A percentile compares a stretch with the other conserved stretches of the same genome.
Evolutionary conservation across 2,113 vertebrate genomes (phyloP).

Genomic region (Malurus melanocephalus): DNA sequence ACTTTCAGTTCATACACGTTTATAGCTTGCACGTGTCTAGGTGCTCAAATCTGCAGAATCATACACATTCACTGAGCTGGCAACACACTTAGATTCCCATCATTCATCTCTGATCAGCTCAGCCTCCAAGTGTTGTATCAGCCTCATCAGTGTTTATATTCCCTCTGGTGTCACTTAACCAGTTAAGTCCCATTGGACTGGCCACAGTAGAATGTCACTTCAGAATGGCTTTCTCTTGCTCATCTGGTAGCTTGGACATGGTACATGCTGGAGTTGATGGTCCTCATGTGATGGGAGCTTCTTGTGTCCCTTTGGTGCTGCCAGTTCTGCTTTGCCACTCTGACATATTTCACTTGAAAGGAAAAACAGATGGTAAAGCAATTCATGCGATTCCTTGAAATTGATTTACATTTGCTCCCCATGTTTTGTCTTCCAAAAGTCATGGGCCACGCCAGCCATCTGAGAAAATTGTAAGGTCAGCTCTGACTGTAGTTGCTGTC

Average conservation of each 20-base stretch:
- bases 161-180: neutral
- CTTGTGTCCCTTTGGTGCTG: neutral
- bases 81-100: neutral
- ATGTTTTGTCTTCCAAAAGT: neutral
- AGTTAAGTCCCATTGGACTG: accelerated
- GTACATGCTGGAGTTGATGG: neutral
- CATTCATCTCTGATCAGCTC: neutral
- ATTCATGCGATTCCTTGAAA: neutral
- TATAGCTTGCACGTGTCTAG: neutral
- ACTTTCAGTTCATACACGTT: neutral
- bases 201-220: neutral
- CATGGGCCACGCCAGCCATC: neutral
- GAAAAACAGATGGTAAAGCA: neutral
- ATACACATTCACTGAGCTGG: neutral
- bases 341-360: neutral
- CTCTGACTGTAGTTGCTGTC: neutral
- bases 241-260: neutral
- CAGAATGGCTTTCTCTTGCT: neutral
- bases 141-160: neutral
- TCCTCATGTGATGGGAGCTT: neutral
- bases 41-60: neutral
- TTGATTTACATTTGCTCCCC: neutral
- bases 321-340: neutral
- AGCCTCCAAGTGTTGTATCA: neutral
- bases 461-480: neutral